Evolutionary conservation across 2,888 invertebrate genomes (phyloP), one percentile per base, ranked within the genome.

Genomic region (Capitulum mitella): DNA sequence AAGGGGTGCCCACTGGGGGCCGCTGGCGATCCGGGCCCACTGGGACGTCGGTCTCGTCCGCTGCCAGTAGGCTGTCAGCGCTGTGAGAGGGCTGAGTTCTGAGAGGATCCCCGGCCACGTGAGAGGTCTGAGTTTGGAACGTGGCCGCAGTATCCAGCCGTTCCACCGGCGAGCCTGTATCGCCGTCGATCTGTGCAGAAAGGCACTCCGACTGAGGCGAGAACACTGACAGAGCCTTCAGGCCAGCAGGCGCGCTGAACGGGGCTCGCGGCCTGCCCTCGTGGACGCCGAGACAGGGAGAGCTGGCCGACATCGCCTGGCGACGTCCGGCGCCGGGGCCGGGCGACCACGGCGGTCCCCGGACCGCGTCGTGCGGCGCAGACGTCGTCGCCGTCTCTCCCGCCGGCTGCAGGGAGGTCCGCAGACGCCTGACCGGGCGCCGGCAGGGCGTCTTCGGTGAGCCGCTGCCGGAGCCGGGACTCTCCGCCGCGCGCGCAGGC

Each of bases 271-370:
- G n/a, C n/a, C n/a, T n/a, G n/a, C n/a, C n/a, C n/a, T n/a, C n/a
- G n/a, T n/a, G n/a, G n/a, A n/a, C n/a, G n/a, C 92, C 64, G 34
- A 64, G 32, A 37, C 64, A 37, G 37, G 64, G 64, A 34, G 37
- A 37, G 10, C 64, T 64, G 22, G 64, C 14, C 19, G 64, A 64
- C n/a, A 64, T 34, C 19, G 64, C 34, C 22, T 37, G n/a, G 2
- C 34, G n/a, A 34, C 64, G 32, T 12, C 29, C 12, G 16, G 32
- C 32, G 22, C 22, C 22, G 19, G 37, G 32, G 1, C n/a, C 32
- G 34, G 34, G 32, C 32, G n/a, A 37, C 64, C 64, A 64, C 14
- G 37, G 64, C 64, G 64, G 64, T 8, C 37, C 64, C 22, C 26
- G 54, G 26, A 8, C 54, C 6, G 54, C 0, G 19, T 54, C 54